A percentile compares a stretch with the other conserved stretches of the same genome.
phyloP scores from a whole-genome alignment of 2,113 vertebrate species.

The Rhinopomastus cyanomelas region DNA sequence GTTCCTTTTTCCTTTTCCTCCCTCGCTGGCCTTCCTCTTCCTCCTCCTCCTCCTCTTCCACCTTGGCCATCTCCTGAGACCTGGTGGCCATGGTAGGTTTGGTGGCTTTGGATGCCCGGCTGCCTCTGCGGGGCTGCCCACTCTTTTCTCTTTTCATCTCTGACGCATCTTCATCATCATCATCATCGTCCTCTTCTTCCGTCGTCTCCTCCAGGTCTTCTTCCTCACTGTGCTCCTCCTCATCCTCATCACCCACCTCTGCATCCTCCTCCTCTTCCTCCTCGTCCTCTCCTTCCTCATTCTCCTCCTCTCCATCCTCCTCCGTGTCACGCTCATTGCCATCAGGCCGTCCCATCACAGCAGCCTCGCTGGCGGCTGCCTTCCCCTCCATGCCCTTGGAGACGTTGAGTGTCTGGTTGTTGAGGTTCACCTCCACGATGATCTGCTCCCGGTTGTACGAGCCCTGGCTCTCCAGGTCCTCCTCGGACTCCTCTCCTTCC shows the following conservation, averaged over 20 bases:
- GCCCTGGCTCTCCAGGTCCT: conserved; percentile 71
- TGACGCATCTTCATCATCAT: conserved; percentile 55
- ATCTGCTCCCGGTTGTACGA: conserved; percentile 91
- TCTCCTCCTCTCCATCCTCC: conserved; percentile 70
- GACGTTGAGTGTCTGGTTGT: conserved; percentile 96
- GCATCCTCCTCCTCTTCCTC: conserved; percentile 73
- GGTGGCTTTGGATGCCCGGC: conserved; percentile 65
- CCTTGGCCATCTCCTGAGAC: conserved; percentile 73
- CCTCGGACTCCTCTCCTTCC: conserved; percentile 78
- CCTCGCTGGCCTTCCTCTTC: conserved; percentile 71
- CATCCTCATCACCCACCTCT: conserved; percentile 71
- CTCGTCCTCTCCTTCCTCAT: conserved; percentile 66
- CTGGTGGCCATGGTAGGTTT: conserved; percentile 75
- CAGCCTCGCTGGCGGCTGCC: conserved; percentile 42
- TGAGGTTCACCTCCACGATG: conserved; percentile 97
- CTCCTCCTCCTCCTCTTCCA: conserved; percentile 72
- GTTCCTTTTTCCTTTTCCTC: conserved; percentile 78
- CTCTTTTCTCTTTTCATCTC: conserved; percentile 72
- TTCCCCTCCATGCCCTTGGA: conserved; percentile 90
- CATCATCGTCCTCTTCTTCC: conserved; percentile 76
- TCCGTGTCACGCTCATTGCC: conserved; percentile 45
- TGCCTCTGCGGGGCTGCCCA: conserved; percentile 67
- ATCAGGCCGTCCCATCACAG: conserved; percentile 40
- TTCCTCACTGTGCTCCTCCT: conserved; percentile 77
- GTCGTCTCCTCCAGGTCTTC: conserved; percentile 76